Percentiles rank a stretch among this genome's conserved stretches.
Evolutionary conservation across 2,797 vertebrate genomes (phyloP).

Genomic region (Coregonus suidteri): DNA sequence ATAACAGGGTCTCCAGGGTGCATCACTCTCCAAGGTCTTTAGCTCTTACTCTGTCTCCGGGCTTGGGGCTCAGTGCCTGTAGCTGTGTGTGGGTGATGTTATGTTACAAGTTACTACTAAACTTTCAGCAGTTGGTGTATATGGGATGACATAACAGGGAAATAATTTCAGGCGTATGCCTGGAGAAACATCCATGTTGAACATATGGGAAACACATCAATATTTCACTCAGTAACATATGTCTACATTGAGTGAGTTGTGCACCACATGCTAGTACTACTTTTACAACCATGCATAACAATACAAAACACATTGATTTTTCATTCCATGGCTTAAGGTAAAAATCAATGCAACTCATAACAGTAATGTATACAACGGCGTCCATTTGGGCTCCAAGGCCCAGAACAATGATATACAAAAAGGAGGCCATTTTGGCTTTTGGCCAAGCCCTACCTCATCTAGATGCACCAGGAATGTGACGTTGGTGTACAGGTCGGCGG

Average conservation of each 20-base stretch:
- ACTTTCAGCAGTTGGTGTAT: constrained; percentile 15
- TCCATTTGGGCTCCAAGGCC: background rate
- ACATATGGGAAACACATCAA: background rate
- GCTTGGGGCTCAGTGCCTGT: background rate
- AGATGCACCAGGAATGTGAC: constrained; percentile 92
- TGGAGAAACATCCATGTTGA: background rate
- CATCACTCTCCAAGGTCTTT: constrained; percentile 32
- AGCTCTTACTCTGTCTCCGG: constrained; percentile 29
- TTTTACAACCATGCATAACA: background rate
- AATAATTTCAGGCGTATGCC: background rate
- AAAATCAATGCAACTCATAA: background rate
- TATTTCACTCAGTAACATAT: background rate
- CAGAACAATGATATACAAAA: background rate
- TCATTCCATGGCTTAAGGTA: background rate
- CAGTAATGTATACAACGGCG: background rate
- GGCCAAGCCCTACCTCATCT: constrained; percentile 84
- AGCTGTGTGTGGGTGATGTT: constrained; percentile 12
- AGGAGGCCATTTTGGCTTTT: background rate
- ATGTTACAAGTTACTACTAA: constrained; percentile 24
- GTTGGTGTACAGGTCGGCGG: constrained; percentile 85
- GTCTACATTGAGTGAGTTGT: background rate
- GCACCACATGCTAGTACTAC: background rate
- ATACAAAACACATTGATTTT: constrained; percentile 8
- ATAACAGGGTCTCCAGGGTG: constrained; percentile 44
- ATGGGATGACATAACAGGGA: background rate